Base-by-base conservation (phyloP, 2,888 invertebrate genomes). In the Xestia xanthographa region DNA sequence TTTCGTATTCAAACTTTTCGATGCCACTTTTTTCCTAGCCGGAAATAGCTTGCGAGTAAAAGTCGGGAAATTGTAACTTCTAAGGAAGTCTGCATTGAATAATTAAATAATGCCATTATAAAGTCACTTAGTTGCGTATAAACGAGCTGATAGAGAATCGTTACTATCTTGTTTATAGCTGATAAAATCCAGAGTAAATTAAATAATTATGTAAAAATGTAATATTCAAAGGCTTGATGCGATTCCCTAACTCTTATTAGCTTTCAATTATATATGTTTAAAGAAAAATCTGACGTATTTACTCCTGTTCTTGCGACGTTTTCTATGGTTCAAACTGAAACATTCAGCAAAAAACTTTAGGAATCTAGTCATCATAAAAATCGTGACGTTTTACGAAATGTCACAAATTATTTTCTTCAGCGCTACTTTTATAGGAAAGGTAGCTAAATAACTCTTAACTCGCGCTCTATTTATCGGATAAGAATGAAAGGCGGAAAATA, bases 101-200 rank as follows among this genome's bases (percentile, higher is more conserved):
- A 78, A 83, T 78, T 83, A 70, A 83, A 79, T 84, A 68, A 68
- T 65, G n/a, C 38, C 48, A 66, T 72, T 82, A 76, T 66, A 50
- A 66, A 76, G 58, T 78, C 77, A 5, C 50, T 82, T 81, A 80
- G 65, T 79, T 68, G 60, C 43, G 53, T 8, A 78, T 62, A 66
- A 80, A 71, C 45, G n/a, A 66, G 48, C 14, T 50, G 48, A 34
- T 68, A 79, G 9, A 20, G 43, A 20, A 38, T 69, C 20, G 34
- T 62, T 60, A 48, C 29, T 53, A 83, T 83, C 69, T 56, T 66
- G 70, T 62, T 48, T 43, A 62, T n/a, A 56, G 53, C 26, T 22
- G 79, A 83, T 69, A 79, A 69, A 11, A 69, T 79, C 66, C 11
- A 4, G n/a, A 48, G 58, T 29, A 69, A 58, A 53, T 83, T 78